phyloP scores from a whole-genome alignment of 2,113 vertebrate species.

The Sus scrofa region DNA sequence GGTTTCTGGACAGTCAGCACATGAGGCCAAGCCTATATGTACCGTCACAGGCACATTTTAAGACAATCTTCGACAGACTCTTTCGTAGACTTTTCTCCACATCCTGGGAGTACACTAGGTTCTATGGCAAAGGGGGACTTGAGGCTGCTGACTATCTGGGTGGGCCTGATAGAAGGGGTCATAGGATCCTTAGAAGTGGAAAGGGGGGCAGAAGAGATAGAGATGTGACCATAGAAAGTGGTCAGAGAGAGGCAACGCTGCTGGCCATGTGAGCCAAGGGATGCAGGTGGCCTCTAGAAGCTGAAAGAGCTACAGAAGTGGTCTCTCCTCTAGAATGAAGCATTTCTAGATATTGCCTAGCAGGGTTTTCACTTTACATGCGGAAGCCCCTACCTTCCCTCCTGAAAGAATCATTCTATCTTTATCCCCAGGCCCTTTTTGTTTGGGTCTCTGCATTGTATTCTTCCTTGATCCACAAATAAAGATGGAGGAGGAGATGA shows the following conservation, averaged over 20 bases:
- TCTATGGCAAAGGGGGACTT: neutral
- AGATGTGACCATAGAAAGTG: neutral
- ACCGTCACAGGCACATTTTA: neutral
- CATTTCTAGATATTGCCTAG: neutral
- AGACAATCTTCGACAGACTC: neutral
- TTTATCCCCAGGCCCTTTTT: neutral
- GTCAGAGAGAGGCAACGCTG: fast-evolving
- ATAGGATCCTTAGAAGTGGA: fast-evolving
- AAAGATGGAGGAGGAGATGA: neutral
- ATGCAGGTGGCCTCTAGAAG: neutral
- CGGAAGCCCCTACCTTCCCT: neutral
- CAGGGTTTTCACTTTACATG: neutral
- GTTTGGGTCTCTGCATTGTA: neutral
- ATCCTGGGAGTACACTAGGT: neutral
- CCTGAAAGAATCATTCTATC: fast-evolving
- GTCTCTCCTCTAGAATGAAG: neutral
- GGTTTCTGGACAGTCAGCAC: neutral
- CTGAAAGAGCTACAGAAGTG: neutral
- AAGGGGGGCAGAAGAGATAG: too few species aligned
- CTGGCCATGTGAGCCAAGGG: neutral
- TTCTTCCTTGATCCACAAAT: neutral
- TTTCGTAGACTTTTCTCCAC: neutral
- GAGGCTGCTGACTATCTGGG: neutral
- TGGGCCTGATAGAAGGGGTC: too few species aligned
- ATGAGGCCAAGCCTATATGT: too few species aligned